These are phyloP conservation scores for Psilanteris sp. DNA, from an alignment of 1,140 invertebrate genomes.

Conservation along the genomic window DNA sequence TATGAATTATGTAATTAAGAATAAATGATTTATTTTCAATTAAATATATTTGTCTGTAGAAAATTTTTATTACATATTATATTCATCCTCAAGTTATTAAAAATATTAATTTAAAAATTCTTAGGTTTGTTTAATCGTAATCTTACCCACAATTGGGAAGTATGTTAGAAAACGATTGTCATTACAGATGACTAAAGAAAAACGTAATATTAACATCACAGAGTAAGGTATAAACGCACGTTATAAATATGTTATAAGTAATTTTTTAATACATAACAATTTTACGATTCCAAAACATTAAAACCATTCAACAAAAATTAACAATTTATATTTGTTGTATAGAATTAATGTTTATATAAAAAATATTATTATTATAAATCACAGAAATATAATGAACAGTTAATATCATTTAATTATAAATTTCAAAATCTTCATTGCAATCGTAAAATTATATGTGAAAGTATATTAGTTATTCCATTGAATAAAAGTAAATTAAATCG, in stretches of 20 bases:
- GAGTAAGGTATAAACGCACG: conserved; percentile 63
- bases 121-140: conserved; percentile 47
- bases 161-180: conserved; percentile 49
- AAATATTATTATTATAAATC: no score
- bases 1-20: no score
- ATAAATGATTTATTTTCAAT: no score
- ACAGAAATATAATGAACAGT: no score
- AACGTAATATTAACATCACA: conserved; percentile 67
- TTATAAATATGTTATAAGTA: conserved; percentile 55
- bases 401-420: no score
- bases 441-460: conserved; percentile 13
- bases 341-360: no score
- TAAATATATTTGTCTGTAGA: no score
- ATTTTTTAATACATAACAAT: conserved; percentile 45
- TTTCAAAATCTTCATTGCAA: no score
- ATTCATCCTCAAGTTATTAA: conserved; percentile 52
- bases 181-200: conserved; percentile 54
- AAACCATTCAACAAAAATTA: no score
- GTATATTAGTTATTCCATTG: conserved; percentile 25
- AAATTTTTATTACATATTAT: conserved; percentile 51
- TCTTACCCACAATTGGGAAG: conserved; percentile 15
- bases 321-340: no score
- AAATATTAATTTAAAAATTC: conserved; percentile 60
- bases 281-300: conserved; percentile 30
- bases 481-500: conserved; percentile 47